A percentile compares a stretch with the other conserved stretches of the same genome.
Conservation (phyloP, 1,140 invertebrate species). For the Zelostemma sp. region DNA sequence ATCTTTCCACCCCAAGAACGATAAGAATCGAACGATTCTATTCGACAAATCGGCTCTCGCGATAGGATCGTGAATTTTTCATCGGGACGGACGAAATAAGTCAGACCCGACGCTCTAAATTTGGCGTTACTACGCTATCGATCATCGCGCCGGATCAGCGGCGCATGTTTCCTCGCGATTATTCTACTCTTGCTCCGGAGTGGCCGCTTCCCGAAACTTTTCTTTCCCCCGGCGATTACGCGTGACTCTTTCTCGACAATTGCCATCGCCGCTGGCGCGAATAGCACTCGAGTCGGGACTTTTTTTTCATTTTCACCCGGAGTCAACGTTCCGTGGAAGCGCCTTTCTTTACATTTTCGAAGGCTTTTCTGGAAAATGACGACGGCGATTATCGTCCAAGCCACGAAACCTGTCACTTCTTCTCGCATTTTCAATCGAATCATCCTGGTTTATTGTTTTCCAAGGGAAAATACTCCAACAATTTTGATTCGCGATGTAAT, state of each 20-base stretch:
- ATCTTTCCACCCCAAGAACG: too few species aligned
- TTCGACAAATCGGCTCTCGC: too few species aligned
- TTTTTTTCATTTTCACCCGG: constrained; percentile 46
- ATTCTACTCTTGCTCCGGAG: constrained; percentile 36
- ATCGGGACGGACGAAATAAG: neutral
- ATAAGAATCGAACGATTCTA: too few species aligned
- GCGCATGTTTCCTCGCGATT: constrained; percentile 38
- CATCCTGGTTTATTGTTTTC: too few species aligned
- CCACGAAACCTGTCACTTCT: too few species aligned
- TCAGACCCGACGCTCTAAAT: constrained; percentile 38
- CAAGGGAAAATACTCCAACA: too few species aligned
- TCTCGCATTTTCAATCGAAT: too few species aligned
- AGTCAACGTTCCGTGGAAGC: constrained; percentile 43
- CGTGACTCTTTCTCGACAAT: constrained; percentile 39
- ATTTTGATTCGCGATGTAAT: too few species aligned
- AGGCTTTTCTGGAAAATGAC: too few species aligned
- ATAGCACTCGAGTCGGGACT: constrained; percentile 41
- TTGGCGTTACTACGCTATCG: constrained; percentile 44
- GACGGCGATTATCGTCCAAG: too few species aligned
- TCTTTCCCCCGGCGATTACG: constrained; percentile 34
- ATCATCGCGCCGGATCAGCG: constrained; percentile 29
- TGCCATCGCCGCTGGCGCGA: constrained; percentile 34
- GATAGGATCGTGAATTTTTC: too few species aligned
- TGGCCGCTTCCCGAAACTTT: constrained; percentile 41
- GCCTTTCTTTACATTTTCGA: constrained; percentile 10